Base-by-base conservation (phyloP, 2,797 vertebrate species). In the Pangasius mekongensis region DNA sequence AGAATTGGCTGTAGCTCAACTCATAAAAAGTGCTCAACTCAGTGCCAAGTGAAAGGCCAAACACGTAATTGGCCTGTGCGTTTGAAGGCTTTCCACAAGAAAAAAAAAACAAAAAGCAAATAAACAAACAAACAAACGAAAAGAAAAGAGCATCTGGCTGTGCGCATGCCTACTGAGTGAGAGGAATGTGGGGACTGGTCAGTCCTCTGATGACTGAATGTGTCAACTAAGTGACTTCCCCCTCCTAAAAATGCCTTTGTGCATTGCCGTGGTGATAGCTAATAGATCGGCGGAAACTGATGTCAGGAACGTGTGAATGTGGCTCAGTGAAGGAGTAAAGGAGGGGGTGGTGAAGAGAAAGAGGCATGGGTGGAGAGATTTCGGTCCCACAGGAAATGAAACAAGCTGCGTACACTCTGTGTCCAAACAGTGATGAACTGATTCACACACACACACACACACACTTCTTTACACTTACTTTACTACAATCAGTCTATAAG, bases 231-330 rank as follows among this genome's bases (percentile, higher is more conserved):
- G 94, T 95, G 95, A 91, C 94, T 94, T 95, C 93, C 94, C 95
- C 94, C 90, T 95, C 94, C 93, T 95, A 94, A 95, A 96, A 96
- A 97, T 96, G 94, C 94, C 94, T 97, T 96, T 96, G 95, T 95
- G 94, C 86, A 95, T 95, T 97, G 92, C 97, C 97, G 97, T 98
- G 97, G 97, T 94, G 97, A 98, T 94, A 94, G 93, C 95, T 95
- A 92, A 93, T 94, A 89, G 97, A 96, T 96, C 96, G 95, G 96
- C 96, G 96, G 97, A 98, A 98, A 96, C 97, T 97, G 97, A 97
- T 97, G 97, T 97, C 97, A 98, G 95, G 47, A 78, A 86, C 20
- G 8, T 96, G 95, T 95, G 85, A 91, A 95, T 95, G 96, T 94
- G 94, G 91, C 94, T 95, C 94, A 94, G 93, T 93, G 93, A 94